Conservation (phyloP, 2,888 invertebrate genomes). For the Drosophila formosana region DNA sequence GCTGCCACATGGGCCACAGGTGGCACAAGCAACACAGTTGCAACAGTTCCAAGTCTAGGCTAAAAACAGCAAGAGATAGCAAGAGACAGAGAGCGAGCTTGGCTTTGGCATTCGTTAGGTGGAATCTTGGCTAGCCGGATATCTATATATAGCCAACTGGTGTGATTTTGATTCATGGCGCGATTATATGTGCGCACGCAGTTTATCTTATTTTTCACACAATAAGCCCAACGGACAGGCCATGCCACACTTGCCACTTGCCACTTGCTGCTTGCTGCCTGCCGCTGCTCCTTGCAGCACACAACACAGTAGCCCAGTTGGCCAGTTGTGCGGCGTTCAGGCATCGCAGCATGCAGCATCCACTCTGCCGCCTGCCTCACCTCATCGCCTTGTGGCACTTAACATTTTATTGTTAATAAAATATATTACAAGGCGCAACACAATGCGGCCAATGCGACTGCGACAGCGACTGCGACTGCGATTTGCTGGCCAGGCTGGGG, state of each 20-base stretch:
- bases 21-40: slow-evolving; percentile 31
- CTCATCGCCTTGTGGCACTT: slow-evolving; percentile 71
- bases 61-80: background rate
- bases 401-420: slow-evolving; percentile 82
- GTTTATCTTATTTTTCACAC: slow-evolving; percentile 82
- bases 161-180: slow-evolving; percentile 84
- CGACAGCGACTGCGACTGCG: slow-evolving; percentile 21
- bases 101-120: slow-evolving; percentile 62
- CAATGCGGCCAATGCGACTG: slow-evolving; percentile 65
- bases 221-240: slow-evolving; percentile 63
- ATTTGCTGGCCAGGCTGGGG: slow-evolving; percentile 27
- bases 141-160: slow-evolving; percentile 79
- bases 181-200: slow-evolving; percentile 84
- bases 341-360: slow-evolving; percentile 37
- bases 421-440: slow-evolving; percentile 78
- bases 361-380: slow-evolving; percentile 11
- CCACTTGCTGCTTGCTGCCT: slow-evolving; percentile 15
- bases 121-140: slow-evolving; percentile 68
- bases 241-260: slow-evolving; percentile 35
- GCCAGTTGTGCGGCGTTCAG: slow-evolving; percentile 10
- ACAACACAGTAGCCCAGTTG: slow-evolving; percentile 51
- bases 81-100: background rate
- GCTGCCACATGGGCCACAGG: slow-evolving; percentile 44
- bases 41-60: slow-evolving; percentile 1
- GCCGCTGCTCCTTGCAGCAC: slow-evolving; percentile 27